These are phyloP conservation scores for Acropternis orthonyx DNA, from an alignment of 2,797 vertebrate genomes.

Conservation along the genomic window DNA sequence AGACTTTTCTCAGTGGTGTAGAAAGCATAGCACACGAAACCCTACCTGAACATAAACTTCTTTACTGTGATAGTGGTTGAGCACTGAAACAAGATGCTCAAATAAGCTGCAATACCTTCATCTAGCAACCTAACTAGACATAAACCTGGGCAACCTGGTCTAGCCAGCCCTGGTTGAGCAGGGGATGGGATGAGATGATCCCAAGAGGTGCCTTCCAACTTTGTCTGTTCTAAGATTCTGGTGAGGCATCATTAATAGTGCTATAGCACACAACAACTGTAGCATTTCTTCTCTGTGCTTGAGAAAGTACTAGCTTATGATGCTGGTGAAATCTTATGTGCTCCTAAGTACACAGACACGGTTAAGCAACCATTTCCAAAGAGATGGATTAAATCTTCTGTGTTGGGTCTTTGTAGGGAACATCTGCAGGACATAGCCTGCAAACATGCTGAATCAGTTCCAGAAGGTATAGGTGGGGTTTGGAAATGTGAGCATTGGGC, in stretches of 20 bases:
- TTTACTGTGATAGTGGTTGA: not conserved
- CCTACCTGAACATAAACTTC: not conserved
- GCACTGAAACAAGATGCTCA: not conserved
- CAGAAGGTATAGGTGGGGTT: not conserved
- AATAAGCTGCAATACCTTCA: not conserved
- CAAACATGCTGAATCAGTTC: not conserved
- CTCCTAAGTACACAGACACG: not conserved
- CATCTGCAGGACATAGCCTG: not conserved
- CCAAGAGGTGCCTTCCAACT: not conserved
- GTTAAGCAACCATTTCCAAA: not conserved
- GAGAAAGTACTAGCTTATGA: not conserved
- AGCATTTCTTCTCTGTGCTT: not conserved
- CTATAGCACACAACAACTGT: not conserved
- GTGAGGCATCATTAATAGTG: not conserved
- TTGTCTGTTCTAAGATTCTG: not conserved
- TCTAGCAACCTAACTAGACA: not conserved
- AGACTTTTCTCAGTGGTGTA: not conserved
- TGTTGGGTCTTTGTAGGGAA: not conserved
- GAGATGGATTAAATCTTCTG: not conserved
- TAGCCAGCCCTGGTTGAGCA: not conserved
- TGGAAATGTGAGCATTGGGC: not conserved
- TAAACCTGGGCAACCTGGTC: not conserved
- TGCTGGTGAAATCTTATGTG: not conserved
- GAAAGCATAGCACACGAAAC: not conserved
- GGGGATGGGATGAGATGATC: accelerated